phyloP scores from a whole-genome alignment of 2,888 invertebrate genomes.

The Reticulitermes lucifugus region DNA sequence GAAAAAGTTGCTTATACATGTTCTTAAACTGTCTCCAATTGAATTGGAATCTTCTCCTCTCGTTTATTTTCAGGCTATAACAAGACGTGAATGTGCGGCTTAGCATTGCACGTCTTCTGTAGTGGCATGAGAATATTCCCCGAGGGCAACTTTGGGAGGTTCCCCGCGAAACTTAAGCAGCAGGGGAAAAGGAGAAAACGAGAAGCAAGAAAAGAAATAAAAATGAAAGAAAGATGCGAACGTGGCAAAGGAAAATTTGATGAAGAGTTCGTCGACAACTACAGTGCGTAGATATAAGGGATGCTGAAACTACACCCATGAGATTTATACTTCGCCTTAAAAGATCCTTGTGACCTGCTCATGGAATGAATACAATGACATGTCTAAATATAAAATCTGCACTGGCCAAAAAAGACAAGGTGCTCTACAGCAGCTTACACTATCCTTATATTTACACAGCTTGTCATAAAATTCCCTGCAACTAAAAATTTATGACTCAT shows the following conservation, averaged over 20 bases:
- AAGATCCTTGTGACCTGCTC: too few species aligned
- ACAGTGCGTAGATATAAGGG: too few species aligned
- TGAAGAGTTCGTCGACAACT: background rate
- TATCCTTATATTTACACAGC: too few species aligned
- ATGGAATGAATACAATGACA: too few species aligned
- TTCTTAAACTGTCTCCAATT: conserved; percentile 25
- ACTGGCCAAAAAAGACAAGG: too few species aligned
- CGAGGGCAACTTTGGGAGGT: background rate
- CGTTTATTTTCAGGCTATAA: conserved; percentile 2
- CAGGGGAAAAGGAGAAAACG: background rate
- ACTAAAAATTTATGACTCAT: too few species aligned
- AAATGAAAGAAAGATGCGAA: background rate
- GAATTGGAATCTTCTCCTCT: conserved; percentile 2
- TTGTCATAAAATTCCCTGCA: too few species aligned
- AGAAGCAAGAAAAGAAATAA: background rate
- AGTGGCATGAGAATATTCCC: background rate
- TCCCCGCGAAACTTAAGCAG: background rate
- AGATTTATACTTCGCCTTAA: too few species aligned
- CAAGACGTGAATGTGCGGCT: conserved; percentile 3
- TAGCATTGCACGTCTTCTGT: background rate
- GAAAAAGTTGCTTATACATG: conserved; percentile 8
- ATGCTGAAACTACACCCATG: too few species aligned
- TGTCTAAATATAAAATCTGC: too few species aligned
- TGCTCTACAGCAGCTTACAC: too few species aligned
- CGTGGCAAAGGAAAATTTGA: conserved; percentile 12